Base-by-base conservation (phyloP, 2,113 vertebrate genomes). In the Phoenicopterus ruber region DNA sequence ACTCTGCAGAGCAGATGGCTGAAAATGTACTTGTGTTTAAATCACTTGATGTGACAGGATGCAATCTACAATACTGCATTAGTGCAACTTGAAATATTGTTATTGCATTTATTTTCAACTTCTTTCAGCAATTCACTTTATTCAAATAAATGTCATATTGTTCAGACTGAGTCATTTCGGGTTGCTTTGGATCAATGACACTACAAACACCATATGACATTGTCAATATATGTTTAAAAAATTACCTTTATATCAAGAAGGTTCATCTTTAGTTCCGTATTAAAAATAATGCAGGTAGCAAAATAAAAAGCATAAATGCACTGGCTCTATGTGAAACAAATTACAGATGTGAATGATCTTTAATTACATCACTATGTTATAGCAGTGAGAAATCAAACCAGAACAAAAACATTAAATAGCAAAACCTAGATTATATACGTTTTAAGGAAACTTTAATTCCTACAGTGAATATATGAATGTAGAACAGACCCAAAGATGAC, bases 51-150 rank as follows among this genome's bases (percentile, higher is more conserved):
- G 93, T 97, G 87, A 87, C 96, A 97, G 46, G 22, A 79, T 89
- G 55, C 34, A 83, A 90, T 93, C 54, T 74, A 96, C 65, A 96
- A 50, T 93, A 94, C 69, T 93, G 71, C 87, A 88, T 95, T 96
- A 93, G 71, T 86, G 57, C 44, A 94, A 93, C 87, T 81, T 95
- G 92, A 93, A 96, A 84, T 96, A 96, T 70, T 95, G 86, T 92
- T 94, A 63, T n/a, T 92, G 65, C 38, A 93, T 69, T 95, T 96
- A 78, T 93, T 96, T 95, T 93, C 79, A 88, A 69, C 70, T 90
- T 95, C 38, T 95, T 96, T 94, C 65, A 94, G 79, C 31, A 42
- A 49, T 96, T 96, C 71, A 50, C 72, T 65, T 66, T 20, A 54
- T 93, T 89, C 82, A 85, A 93, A 93, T 93, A 95, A 91, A 34